Evolutionary conservation across 2,888 invertebrate species (phyloP).

Genomic region (Ceriagrion tenellum): DNA sequence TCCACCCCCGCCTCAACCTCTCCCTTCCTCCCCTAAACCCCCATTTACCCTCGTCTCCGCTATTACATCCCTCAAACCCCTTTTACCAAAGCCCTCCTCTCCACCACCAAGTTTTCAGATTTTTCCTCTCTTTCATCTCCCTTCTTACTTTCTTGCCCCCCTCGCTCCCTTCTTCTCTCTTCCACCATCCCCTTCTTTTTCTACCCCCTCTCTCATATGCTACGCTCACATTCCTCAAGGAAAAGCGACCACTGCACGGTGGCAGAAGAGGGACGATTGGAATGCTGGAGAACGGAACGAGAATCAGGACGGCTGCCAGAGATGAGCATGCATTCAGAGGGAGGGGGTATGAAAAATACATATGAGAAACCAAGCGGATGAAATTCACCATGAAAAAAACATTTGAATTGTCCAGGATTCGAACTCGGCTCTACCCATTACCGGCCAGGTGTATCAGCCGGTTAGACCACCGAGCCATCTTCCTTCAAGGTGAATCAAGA

Average conservation of each 20-base stretch:
- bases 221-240: slow-evolving; percentile 15
- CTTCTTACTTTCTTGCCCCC: neutral
- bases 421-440: too few relatives aligned
- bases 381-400: too few relatives aligned
- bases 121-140: neutral
- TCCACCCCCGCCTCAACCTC: too few relatives aligned
- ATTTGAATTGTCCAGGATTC: too few relatives aligned
- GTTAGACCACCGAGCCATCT: too few relatives aligned
- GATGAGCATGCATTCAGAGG: neutral
- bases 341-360: neutral
- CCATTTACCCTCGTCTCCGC: too few relatives aligned
- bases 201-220: slow-evolving; percentile 43
- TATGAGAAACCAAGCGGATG: too few relatives aligned
- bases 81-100: neutral
- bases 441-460: too few relatives aligned
- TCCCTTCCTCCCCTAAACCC: too few relatives aligned
- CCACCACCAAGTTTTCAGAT: slow-evolving; percentile 1
- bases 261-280: neutral
- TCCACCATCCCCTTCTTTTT: neutral
- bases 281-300: too few relatives aligned
- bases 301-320: neutral
- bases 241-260: neutral
- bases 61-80: neutral
- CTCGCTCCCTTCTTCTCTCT: neutral
- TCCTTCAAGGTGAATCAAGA: too few relatives aligned